Conservation (phyloP, 92 coral and sea anemone species). For the Montipora capitata region DNA sequence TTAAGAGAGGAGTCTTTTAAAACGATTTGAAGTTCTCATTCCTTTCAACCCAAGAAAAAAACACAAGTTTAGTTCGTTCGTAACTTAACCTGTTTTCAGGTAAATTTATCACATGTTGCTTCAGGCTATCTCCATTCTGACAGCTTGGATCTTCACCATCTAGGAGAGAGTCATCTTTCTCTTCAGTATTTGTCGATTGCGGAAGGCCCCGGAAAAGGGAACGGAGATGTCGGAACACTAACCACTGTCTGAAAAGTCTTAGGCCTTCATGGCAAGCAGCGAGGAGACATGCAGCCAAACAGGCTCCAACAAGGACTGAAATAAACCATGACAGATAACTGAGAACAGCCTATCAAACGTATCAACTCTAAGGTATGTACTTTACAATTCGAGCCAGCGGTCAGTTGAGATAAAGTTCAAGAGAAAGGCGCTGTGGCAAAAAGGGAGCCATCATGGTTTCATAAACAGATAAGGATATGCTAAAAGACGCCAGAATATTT, state of each 20-base stretch:
- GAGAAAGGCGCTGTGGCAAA: background rate
- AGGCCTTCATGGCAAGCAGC: slow-evolving; percentile 68
- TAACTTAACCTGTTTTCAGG: slow-evolving; percentile 12
- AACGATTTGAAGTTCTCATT: too few species aligned
- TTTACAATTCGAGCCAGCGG: too few species aligned
- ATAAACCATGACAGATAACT: background rate
- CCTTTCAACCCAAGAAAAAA: too few species aligned
- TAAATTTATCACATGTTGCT: background rate
- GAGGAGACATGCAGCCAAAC: slow-evolving; percentile 55
- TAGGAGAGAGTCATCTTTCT: background rate
- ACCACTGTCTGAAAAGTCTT: slow-evolving; percentile 64
- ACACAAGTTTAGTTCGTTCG: background rate
- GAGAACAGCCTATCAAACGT: background rate
- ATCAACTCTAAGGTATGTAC: too few species aligned
- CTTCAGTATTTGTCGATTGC: slow-evolving; percentile 21
- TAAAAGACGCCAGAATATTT: too few species aligned
- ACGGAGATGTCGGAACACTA: slow-evolving; percentile 23
- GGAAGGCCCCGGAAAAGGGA: slow-evolving; percentile 1
- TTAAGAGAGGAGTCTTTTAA: too few species aligned
- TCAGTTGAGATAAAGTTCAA: background rate
- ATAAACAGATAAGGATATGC: background rate
- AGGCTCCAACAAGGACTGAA: slow-evolving; percentile 65
- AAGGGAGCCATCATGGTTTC: background rate
- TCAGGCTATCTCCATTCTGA: background rate
- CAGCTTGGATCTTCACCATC: background rate